Evolutionary conservation across 2,888 invertebrate species (phyloP), one percentile per base, ranked within the genome.

Genomic region (Metacarcinus magister): DNA sequence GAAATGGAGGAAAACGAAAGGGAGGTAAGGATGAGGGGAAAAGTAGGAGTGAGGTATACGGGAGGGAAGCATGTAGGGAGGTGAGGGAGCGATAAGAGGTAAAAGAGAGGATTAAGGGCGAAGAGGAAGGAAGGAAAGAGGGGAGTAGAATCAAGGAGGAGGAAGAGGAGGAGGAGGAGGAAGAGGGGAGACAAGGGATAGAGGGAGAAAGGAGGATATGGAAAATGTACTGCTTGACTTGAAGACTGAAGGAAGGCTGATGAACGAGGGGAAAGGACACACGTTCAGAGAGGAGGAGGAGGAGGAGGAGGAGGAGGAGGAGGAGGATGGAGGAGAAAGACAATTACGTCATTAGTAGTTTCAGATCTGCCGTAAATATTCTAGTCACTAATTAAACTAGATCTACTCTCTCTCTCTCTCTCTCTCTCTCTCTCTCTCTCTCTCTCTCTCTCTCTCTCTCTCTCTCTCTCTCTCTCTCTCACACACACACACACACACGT

Each of bases 371-470:
- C 8, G 67, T 67, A 67, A 67, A 67, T 67, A 67, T 67, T n/a
- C 67, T 67, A 5, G 67, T 67, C 67, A n/a, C n/a, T 67, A 67
- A 67, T 89, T 44, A 39, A 89, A 39, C 89, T 89, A 44, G 89
- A 7, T 39, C 89, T 39, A 39, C 89, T 43, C 44, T 43, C 89
- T 43, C 89, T 44, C 89, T 89, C 82, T 32, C 82, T 82, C 82
- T 82, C 82, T 28, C 82, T 32, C 82, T 28, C 82, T 82, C 82
- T 82, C 32, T 43, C 32, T 89, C 89, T 43, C 89, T 43, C 89
- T 43, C 92, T 16, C 54, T n/a, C 92, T 32, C 92, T 92, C 48
- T 48, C 92, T 92, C 91, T 91, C 44, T 54, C 92, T 67, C 67
- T 67, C 67, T 67, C 67, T 67, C 67, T 67, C 67, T 67, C 91